These are phyloP conservation scores for Heliconius cydno DNA, from an alignment of 2,888 invertebrate genomes.

Conservation along the genomic window DNA sequence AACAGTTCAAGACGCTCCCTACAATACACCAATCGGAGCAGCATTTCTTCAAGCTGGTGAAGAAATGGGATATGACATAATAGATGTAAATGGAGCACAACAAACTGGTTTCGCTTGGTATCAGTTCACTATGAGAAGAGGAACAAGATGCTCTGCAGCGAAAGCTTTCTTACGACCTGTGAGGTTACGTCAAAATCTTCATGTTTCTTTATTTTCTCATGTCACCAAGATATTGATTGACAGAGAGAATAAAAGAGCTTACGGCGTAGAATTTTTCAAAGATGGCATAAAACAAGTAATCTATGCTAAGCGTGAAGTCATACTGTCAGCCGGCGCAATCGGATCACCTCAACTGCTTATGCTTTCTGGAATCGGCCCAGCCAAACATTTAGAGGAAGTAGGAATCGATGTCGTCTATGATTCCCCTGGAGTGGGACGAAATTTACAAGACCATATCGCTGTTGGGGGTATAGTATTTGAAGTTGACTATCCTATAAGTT, in stretches of 20 bases:
- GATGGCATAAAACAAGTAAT: slow-evolving; percentile 85
- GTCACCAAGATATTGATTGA: slow-evolving; percentile 91
- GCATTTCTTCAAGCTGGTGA: slow-evolving; percentile 95
- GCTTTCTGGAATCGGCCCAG: slow-evolving; percentile 94
- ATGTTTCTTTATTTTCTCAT: slow-evolving; percentile 90
- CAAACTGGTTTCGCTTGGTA: slow-evolving; percentile 94
- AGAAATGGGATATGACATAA: slow-evolving; percentile 94
- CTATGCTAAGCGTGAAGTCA: slow-evolving; percentile 90
- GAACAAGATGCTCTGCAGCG: slow-evolving; percentile 91
- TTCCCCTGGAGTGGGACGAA: slow-evolving; percentile 92
- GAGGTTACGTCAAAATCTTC: slow-evolving; percentile 90
- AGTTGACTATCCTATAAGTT: slow-evolving; percentile 90
- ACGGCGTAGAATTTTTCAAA: slow-evolving; percentile 91
- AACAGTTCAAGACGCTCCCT: slow-evolving; percentile 90
- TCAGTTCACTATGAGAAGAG: slow-evolving; percentile 94
- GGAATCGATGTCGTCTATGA: slow-evolving; percentile 89
- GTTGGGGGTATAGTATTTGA: slow-evolving; percentile 92
- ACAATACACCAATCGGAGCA: slow-evolving; percentile 91
- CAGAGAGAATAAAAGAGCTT: slow-evolving; percentile 87
- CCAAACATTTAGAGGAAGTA: slow-evolving; percentile 87
- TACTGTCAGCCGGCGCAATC: slow-evolving; percentile 94
- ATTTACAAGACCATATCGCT: slow-evolving; percentile 95
- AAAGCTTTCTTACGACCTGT: slow-evolving; percentile 93
- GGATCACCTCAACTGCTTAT: slow-evolving; percentile 96
- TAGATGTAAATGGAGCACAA: slow-evolving; percentile 92